Evolutionary conservation across 2,797 vertebrate species (phyloP).

Genomic region (Enteromius viviparus): DNA sequence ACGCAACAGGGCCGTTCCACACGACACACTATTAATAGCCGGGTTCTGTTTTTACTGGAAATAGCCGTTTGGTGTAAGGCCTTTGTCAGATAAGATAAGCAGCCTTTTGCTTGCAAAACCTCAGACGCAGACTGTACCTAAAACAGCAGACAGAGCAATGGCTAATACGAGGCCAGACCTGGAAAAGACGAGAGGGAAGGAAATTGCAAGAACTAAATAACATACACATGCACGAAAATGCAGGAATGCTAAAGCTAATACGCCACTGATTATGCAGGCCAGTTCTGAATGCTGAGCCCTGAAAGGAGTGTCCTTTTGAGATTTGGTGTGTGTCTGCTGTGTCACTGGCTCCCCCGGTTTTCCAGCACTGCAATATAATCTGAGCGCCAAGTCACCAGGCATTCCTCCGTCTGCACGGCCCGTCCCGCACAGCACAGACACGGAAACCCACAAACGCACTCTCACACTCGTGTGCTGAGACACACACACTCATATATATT

Average conservation of each 20-base stretch:
- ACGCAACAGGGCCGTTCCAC: conserved; percentile 18
- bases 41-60: conserved; percentile 46
- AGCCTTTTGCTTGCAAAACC: conserved; percentile 24
- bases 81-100: conserved; percentile 55
- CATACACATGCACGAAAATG: background rate
- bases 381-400: conserved; percentile 50
- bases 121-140: conserved; percentile 17
- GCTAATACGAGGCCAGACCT: background rate
- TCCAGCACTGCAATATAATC: conserved; percentile 53
- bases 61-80: conserved; percentile 26
- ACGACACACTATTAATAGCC: conserved; percentile 43
- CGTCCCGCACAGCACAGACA: conserved; percentile 43
- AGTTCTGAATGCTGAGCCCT: background rate
- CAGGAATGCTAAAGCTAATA: conserved; percentile 19
- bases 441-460: conserved; percentile 26
- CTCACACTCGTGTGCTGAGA: conserved; percentile 17
- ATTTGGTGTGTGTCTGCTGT: conserved; percentile 36
- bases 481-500: background rate
- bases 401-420: conserved; percentile 37
- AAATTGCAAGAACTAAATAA: conserved; percentile 8
- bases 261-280: background rate
- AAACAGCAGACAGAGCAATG: conserved; percentile 24
- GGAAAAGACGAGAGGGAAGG: conserved; percentile 14
- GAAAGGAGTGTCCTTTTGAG: conserved; percentile 19
- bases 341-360: conserved; percentile 43